phyloP scores from a whole-genome alignment of 2,888 invertebrate species.

The Ephialtes manifestator region DNA sequence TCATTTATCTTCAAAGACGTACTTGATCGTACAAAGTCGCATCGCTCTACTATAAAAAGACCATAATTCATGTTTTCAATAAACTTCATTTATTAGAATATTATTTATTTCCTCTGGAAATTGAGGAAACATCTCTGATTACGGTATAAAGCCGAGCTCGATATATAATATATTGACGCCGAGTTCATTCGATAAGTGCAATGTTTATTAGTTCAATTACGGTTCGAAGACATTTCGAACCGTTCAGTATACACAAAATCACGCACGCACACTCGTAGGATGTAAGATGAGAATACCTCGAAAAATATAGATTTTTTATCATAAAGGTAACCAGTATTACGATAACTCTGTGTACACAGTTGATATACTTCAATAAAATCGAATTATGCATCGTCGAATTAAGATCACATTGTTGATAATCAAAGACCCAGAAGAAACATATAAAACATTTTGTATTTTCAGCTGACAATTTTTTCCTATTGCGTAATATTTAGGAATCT shows the following conservation, averaged over 20 bases:
- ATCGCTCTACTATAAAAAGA: conserved; percentile 9
- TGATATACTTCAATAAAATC: conserved; percentile 52
- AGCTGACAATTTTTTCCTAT: not conserved
- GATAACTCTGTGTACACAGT: conserved; percentile 52
- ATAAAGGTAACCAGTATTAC: conserved; percentile 60
- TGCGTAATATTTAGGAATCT: not conserved
- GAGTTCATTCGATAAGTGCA: conserved; percentile 23
- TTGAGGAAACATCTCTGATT: conserved; percentile 30
- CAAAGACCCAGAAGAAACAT: not conserved
- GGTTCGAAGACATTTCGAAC: conserved; percentile 18
- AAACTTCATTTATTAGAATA: conserved; percentile 44
- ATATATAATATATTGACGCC: not conserved
- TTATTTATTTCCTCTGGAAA: conserved; percentile 51
- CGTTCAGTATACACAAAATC: conserved; percentile 32
- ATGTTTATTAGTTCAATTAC: conserved; percentile 38
- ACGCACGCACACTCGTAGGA: conserved; percentile 32
- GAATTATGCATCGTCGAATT: conserved; percentile 44
- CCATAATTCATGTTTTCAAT: conserved; percentile 20
- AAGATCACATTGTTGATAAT: conserved; percentile 2
- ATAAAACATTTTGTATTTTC: not conserved
- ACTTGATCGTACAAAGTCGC: not conserved
- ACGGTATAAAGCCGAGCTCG: conserved; percentile 32
- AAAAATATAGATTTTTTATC: conserved; percentile 53
- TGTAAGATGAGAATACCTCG: conserved; percentile 45
- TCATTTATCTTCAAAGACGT: conserved; percentile 36